Evolutionary conservation across 2,888 invertebrate species (phyloP).

Genomic region (Cryptocephalus primarius): DNA sequence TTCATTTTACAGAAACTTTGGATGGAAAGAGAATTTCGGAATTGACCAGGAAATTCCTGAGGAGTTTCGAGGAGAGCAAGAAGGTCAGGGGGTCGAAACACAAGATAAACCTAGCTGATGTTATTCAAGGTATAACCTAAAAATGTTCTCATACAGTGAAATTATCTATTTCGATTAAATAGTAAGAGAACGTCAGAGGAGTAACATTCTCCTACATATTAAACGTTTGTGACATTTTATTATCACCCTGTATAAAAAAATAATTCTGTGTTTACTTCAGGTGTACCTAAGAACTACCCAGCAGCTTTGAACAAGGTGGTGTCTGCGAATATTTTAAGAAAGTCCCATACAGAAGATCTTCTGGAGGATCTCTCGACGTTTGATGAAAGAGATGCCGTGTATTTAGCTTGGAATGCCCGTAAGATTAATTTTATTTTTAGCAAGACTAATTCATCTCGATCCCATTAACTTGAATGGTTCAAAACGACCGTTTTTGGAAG

Average conservation of each 20-base stretch:
- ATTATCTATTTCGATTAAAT: background rate
- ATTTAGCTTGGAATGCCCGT: constrained; percentile 27
- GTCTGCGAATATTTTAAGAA: constrained; percentile 27
- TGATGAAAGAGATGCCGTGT: constrained; percentile 19
- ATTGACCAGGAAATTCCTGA: constrained; percentile 48
- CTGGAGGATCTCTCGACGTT: constrained; percentile 13
- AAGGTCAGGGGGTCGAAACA: constrained; percentile 16
- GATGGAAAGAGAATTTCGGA: constrained; percentile 50
- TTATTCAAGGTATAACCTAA: constrained; percentile 19
- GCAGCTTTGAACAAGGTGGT: constrained; percentile 30
- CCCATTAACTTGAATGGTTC: too few species aligned
- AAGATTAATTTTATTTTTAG: constrained; percentile 7
- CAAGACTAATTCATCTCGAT: too few species aligned
- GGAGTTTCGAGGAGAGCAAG: constrained; percentile 49
- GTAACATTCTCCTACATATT: too few species aligned
- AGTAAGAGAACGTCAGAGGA: too few species aligned
- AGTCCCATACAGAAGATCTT: constrained; percentile 12
- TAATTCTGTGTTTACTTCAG: constrained; percentile 11
- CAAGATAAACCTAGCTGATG: constrained; percentile 21
- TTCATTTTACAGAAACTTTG: constrained; percentile 40
- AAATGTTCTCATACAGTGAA: background rate
- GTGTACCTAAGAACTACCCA: constrained; percentile 29
- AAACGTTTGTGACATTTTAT: too few species aligned
- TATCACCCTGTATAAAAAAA: too few species aligned
- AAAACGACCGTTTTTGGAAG: background rate